phyloP scores from a whole-genome alignment of 2,113 vertebrate species.

The Epinephelus moara region DNA sequence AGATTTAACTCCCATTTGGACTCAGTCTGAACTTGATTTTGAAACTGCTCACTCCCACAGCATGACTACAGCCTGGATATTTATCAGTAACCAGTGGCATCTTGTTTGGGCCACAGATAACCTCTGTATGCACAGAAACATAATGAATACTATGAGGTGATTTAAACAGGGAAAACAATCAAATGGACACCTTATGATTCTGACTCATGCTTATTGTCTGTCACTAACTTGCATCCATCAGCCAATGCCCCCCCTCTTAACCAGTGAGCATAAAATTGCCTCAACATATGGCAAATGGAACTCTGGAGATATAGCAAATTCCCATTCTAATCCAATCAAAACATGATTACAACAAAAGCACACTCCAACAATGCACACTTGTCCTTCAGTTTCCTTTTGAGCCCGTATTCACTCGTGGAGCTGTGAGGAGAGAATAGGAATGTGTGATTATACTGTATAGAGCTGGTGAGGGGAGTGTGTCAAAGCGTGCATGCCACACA shows the following conservation, averaged over 20 bases:
- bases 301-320: conserved; percentile 39
- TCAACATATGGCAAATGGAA: conserved; percentile 52
- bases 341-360: conserved; percentile 57
- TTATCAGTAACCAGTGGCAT: background rate
- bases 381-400: conserved; percentile 69
- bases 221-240: conserved; percentile 15
- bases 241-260: conserved; percentile 6
- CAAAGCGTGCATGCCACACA: conserved; percentile 82
- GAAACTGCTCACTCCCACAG: background rate
- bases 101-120: background rate
- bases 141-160: background rate
- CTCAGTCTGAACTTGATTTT: background rate
- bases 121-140: background rate
- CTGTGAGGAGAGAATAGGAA: conserved; percentile 65
- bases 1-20: too few relatives aligned
- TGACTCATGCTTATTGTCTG: conserved; percentile 7
- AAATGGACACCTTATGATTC: background rate
- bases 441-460: conserved; percentile 82
- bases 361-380: conserved; percentile 60
- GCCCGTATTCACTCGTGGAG: conserved; percentile 57
- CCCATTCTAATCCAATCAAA: conserved; percentile 63
- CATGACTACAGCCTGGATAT: background rate
- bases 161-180: conserved; percentile 6
- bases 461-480: conserved; percentile 81
- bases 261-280: conserved; percentile 40